Evolutionary conservation across 1,140 invertebrate species (phyloP), one percentile per base, ranked within the genome.

Genomic region (Bombus pascuorum): DNA sequence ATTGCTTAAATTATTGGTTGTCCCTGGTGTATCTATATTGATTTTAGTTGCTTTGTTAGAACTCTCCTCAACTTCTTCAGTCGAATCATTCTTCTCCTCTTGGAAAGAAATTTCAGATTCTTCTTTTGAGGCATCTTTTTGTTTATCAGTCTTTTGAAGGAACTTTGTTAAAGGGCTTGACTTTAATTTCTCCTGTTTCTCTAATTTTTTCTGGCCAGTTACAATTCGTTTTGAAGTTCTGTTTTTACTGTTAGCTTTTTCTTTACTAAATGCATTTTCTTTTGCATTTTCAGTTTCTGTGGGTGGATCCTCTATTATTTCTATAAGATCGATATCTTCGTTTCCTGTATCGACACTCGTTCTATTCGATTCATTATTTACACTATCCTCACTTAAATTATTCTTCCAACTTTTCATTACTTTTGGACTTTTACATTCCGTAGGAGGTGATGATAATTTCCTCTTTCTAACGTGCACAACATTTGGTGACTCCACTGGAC

Each of bases 401-500:
- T 92, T 91, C 53, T 93, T 94, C n/a, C 77, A 87, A 47, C 93
- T 87, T 89, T 95, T 95, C 0, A 93, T 68, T 13, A 92, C n/a
- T 83, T 95, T 95, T 34, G 91, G 78, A 83, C 59, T 92, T 62
- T 92, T 93, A 81, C 39, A 73, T 15, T 86, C 89, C n/a, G 83
- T 74, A 10, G 91, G 87, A 12, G 93, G 91, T 3, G 93, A 91
- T 12, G 72, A 47, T 47, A 92, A 57, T 87, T 95, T 95, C 65
- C 95, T 91, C 74, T 95, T 95, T 47, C 94, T 95, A 2, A 62
- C 91, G n/a, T 86, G 74, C 1, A 62, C 9, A 22, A 86, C 71
- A 34, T 91, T 91, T 53, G 92, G 78, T 10, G 92, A 87, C 66
- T 91, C 90, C 13, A 85, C 37, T 1, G 93, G 79, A 86, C 86